These are phyloP conservation scores for Sesia bembeciformis DNA, from an alignment of 2,888 invertebrate genomes.

Conservation along the genomic window DNA sequence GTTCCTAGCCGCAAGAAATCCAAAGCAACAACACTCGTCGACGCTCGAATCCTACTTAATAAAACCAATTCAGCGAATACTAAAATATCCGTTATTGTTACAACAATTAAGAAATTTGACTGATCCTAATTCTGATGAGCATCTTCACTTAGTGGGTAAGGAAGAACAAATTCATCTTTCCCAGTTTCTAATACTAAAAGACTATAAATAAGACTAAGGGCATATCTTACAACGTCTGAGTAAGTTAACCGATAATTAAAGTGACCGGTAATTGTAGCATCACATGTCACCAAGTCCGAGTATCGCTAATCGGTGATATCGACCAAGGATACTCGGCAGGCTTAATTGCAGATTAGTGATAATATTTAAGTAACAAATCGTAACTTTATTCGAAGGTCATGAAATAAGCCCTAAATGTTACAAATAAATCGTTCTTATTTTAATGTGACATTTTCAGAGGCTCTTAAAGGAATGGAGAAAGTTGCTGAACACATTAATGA, in stretches of 20 bases:
- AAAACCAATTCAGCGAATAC: constrained; percentile 98
- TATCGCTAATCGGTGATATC: too few species aligned
- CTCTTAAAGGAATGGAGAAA: constrained; percentile 97
- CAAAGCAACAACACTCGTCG: constrained; percentile 96
- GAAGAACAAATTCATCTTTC: constrained; percentile 3
- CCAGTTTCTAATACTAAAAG: too few species aligned
- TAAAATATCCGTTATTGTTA: constrained; percentile 95
- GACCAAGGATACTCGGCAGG: too few species aligned
- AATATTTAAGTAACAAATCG: too few species aligned
- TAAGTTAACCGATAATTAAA: too few species aligned
- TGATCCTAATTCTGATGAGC: constrained; percentile 93
- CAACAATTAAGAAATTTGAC: constrained; percentile 96
- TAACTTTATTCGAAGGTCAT: too few species aligned
- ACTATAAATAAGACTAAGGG: too few species aligned
- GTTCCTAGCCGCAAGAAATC: constrained; percentile 95
- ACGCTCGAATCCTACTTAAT: constrained; percentile 98
- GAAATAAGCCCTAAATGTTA: too few species aligned
- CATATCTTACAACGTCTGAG: too few species aligned
- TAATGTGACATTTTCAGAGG: constrained; percentile 77
- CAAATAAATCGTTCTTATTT: neutral
- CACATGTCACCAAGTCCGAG: too few species aligned
- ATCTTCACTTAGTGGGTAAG: constrained; percentile 92
- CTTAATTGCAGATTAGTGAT: too few species aligned
- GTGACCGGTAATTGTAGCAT: too few species aligned
- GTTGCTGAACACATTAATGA: constrained; percentile 99